A percentile compares a stretch with the other conserved stretches of the same genome.
Evolutionary conservation across 2,888 invertebrate genomes (phyloP).

Genomic region (Tipula confusa): DNA sequence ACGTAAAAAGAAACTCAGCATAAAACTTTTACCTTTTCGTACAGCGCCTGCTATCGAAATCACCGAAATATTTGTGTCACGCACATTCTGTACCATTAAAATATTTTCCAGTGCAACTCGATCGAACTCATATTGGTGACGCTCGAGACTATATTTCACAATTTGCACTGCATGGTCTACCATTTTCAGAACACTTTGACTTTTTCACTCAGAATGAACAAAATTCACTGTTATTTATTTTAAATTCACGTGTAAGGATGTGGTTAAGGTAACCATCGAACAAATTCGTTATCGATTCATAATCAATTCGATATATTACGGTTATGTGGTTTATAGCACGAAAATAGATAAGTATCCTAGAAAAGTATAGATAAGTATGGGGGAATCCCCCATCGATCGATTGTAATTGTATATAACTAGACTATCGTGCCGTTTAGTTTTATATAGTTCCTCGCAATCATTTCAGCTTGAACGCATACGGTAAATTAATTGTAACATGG

Average conservation of each 20-base stretch:
- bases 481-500: background rate
- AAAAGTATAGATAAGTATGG: background rate
- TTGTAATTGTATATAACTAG: background rate
- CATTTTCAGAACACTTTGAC: background rate
- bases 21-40: background rate
- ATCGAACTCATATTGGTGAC: background rate
- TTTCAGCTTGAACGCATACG: background rate
- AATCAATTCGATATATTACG: background rate
- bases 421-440: background rate
- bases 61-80: background rate
- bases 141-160: background rate
- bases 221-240: background rate
- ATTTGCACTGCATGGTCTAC: background rate
- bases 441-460: background rate
- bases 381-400: background rate
- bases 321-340: background rate
- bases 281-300: background rate
- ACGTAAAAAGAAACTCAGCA: background rate
- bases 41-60: background rate
- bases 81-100: background rate
- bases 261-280: background rate
- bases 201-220: background rate
- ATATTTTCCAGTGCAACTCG: background rate
- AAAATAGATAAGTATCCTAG: too few relatives aligned
- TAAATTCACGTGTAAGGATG: background rate